A percentile compares a stretch with the other conserved stretches of the same genome.
Conservation (phyloP, 2,888 invertebrate species). For the Aproaerema taeniolella region DNA sequence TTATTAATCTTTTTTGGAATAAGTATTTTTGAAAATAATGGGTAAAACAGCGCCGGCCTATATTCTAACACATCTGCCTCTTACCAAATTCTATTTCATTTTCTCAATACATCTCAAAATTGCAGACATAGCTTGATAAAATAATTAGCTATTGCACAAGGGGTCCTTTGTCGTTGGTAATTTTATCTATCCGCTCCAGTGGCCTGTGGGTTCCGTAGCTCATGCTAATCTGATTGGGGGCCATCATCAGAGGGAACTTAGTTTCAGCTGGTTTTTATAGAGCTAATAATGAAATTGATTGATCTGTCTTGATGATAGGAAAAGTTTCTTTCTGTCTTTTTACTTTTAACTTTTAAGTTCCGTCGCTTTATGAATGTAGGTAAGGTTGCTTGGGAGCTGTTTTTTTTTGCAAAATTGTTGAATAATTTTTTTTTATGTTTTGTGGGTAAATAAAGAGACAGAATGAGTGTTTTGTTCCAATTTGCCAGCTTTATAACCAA, state of each 20-base stretch:
- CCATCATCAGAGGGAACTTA: slow-evolving; percentile 9
- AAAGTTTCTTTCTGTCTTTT: no score
- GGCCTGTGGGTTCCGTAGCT: slow-evolving; percentile 38
- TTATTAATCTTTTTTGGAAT: not conserved
- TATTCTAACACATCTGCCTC: not conserved
- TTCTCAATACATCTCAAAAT: slow-evolving; percentile 25
- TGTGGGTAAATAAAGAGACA: no score
- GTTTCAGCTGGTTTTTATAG: slow-evolving; percentile 1
- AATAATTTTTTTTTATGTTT: no score
- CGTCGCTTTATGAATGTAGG: no score
- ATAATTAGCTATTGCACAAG: slow-evolving; percentile 42
- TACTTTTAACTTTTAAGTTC: no score
- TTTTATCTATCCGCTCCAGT: slow-evolving; percentile 65
- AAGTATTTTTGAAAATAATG: slow-evolving; percentile 1
- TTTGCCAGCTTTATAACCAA: no score
- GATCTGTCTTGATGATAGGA: no score
- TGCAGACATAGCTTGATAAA: slow-evolving; percentile 38
- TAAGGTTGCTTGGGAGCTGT: no score
- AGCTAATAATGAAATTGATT: no score
- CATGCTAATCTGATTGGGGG: slow-evolving; percentile 58
- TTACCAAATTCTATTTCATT: not conserved
- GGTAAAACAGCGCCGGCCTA: slow-evolving; percentile 1
- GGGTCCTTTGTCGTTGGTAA: slow-evolving; percentile 59
- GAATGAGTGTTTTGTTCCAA: no score
- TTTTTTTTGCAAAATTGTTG: no score